Base-by-base conservation (phyloP, 2,888 invertebrate species). In the Stictocephala bisonia region DNA sequence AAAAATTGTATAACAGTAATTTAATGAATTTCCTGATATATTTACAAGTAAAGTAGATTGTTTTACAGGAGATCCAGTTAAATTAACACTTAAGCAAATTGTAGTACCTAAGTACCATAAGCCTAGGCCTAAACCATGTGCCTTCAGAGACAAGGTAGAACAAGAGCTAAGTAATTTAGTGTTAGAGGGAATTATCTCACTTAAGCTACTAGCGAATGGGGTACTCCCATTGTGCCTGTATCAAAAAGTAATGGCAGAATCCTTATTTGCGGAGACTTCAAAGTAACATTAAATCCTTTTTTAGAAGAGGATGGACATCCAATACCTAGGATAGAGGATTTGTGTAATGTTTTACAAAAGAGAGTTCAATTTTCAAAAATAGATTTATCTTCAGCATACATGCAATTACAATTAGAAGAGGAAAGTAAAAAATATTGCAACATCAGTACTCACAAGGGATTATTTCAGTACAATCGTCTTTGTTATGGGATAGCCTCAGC, bases 341-440 rank as follows among this genome's bases (percentile, higher is more conserved):
- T n/a, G n/a, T n/a, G n/a, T n/a, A n/a, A n/a, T n/a, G n/a, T n/a
- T n/a, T n/a, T n/a, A n/a, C n/a, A n/a, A n/a, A n/a, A n/a, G n/a
- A n/a, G n/a, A 68, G 73, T 20, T 71, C 76, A 18, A 26, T 75
- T 15, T 75, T 75, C 27, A 24, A 18, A 22, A 53, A 11, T 76
- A 0, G n/a, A n/a, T n/a, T n/a, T n/a, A n/a, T n/a, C n/a, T n/a
- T n/a, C n/a, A n/a, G n/a, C n/a, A n/a, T n/a, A n/a, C n/a, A 53
- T n/a, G n/a, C n/a, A n/a, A n/a, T n/a, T n/a, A n/a, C n/a, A n/a
- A n/a, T n/a, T n/a, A 7, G 81, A 81, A 26, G 74, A 48, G 71
- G 77, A 26, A 83, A 83, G 76, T 77, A 81, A 3, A 82, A 81
- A 74, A 75, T 84, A 6, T 83, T 84, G 73, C 76, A 83, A n/a